Percentiles rank a stretch among this genome's conserved stretches.
Conservation (phyloP, 2,797 vertebrate genomes). For the Intellagama lesueurii region DNA sequence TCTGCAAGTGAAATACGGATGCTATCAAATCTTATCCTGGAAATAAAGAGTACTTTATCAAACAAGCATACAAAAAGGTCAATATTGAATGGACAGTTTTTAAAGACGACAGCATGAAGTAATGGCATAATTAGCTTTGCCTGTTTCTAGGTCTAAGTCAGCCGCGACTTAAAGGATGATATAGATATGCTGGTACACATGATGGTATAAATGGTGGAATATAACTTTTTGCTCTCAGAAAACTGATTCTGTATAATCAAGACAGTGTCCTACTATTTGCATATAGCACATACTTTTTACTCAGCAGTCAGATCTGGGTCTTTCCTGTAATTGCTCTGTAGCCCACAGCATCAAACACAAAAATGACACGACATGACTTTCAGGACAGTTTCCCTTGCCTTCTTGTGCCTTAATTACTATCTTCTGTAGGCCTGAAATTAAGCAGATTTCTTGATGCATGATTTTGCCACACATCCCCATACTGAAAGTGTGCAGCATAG, state of each 20-base stretch:
- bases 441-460: background rate
- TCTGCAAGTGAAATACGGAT: background rate
- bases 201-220: background rate
- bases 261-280: background rate
- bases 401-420: background rate
- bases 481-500: background rate
- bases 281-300: background rate
- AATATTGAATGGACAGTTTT: background rate
- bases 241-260: background rate
- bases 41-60: background rate
- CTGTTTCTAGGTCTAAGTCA: constrained; percentile 32
- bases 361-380: background rate
- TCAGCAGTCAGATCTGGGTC: background rate
- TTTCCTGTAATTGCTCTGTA: background rate
- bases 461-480: background rate
- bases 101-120: constrained; percentile 4
- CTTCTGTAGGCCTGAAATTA: background rate
- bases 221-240: background rate
- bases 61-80: background rate
- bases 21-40: background rate
- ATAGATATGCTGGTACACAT: background rate
- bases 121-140: background rate
- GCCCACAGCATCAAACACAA: background rate
- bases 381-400: background rate
- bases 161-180: background rate